Conservation (phyloP, 2,888 invertebrate species). For the Gasteruption jaculator region DNA sequence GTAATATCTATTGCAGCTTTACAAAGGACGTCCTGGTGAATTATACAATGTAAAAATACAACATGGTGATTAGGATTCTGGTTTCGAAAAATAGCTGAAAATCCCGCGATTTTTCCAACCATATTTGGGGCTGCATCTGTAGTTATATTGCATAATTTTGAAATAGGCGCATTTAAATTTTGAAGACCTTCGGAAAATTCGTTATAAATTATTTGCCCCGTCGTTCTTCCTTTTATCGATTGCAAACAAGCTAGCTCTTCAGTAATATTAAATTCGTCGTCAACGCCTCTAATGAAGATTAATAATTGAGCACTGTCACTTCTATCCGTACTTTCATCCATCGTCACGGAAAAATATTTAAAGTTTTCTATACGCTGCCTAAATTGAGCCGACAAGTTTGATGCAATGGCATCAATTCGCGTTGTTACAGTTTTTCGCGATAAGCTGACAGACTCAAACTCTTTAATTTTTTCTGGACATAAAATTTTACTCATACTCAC, state of each 20-base stretch:
- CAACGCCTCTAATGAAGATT: slow-evolving; percentile 2
- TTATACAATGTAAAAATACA: slow-evolving; percentile 26
- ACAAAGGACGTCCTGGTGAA: slow-evolving; percentile 27
- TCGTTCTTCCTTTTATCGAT: slow-evolving; percentile 1
- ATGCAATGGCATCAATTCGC: slow-evolving; percentile 4
- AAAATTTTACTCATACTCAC: slow-evolving; percentile 1
- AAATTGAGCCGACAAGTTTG: neutral
- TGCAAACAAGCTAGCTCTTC: neutral
- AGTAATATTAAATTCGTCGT: neutral
- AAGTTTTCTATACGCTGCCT: neutral
- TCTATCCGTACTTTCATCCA: slow-evolving; percentile 6
- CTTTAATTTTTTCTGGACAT: slow-evolving; percentile 4
- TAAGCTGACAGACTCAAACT: slow-evolving; percentile 3
- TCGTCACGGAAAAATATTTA: neutral
- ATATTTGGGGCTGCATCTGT: slow-evolving; percentile 23
- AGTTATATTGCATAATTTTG: slow-evolving; percentile 9
- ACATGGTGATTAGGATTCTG: slow-evolving; percentile 21
- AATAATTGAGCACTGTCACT: slow-evolving; percentile 1
- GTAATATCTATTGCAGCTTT: slow-evolving; percentile 25
- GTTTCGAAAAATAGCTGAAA: slow-evolving; percentile 19
- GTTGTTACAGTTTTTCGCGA: neutral
- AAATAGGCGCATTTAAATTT: neutral
- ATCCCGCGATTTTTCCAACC: slow-evolving; percentile 20
- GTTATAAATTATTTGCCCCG: slow-evolving; percentile 1
- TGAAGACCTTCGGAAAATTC: neutral